Evolutionary conservation across 2,888 invertebrate species (phyloP), one percentile per base, ranked within the genome.

Genomic region (Drosophila helvetica): DNA sequence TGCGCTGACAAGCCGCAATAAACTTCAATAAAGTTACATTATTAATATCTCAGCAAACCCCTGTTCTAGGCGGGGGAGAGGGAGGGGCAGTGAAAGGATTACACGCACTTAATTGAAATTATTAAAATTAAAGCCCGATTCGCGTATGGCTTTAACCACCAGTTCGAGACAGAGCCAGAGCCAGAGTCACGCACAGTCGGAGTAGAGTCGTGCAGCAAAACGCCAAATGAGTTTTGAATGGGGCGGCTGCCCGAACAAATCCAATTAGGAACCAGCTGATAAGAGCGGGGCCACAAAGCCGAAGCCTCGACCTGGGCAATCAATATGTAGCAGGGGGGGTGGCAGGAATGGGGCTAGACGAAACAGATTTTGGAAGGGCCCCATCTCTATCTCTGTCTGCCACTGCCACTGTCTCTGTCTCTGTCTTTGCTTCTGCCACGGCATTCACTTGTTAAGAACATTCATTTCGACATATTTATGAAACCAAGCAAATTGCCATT

Each of bases 401-500:
- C 22, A 55, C 38, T 63, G 54, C 25, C 22, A 55, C 38, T 63
- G 22, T 22, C 3, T 22, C 22, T 22, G 54, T 12, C 64, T 55
- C 75, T 66, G 74, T 77, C 74, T 61, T 56, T 52, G 33, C 48
- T 12, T 30, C 42, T 53, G 25, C 8, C 57, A 69, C 38, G 53
- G 61, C 61, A 55, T 47, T 68, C 63, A 61, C 72, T 75, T 74
- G 75, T 65, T 75, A 80, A 77, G 65, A 65, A 75, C 78, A 65
- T 74, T 79, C 79, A 80, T 79, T 85, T 68, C 77, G 74, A 73
- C 81, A 86, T 80, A 75, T 86, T 84, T 84, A 84, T 80, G 80
- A 80, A 86, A 74, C 78, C 80, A 82, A 80, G 74, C 85, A 87
- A 86, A 86, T 86, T 86, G 85, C 87, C 77, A 87, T 87, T 86